Conservation (phyloP, 2,888 invertebrate genomes). For the Sepioteuthis lessoniana region DNA sequence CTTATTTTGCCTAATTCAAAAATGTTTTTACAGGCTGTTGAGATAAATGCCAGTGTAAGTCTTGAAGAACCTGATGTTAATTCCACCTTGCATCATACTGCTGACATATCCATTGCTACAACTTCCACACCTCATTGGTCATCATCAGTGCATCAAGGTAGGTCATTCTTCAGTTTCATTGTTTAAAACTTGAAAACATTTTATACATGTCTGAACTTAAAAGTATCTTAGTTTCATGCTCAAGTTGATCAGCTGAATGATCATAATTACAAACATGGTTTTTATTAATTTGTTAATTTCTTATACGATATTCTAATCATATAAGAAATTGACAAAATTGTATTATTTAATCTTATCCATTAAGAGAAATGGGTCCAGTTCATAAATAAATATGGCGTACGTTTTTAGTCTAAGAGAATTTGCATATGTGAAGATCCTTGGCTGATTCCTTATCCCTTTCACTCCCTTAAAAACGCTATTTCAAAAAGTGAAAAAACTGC, state of each 20-base stretch:
- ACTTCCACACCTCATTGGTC: not conserved
- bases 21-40: not conserved
- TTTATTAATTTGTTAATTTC: no score
- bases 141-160: not conserved
- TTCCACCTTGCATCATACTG: not conserved
- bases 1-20: no score
- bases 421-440: no score
- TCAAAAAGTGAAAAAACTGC: no score
- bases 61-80: not conserved
- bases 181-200: not conserved
- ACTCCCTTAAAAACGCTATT: no score
- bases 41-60: slow-evolving; percentile 33
- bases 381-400: no score
- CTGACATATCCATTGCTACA: not conserved
- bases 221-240: not conserved
- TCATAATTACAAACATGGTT: not conserved
- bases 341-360: no score
- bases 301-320: no score
- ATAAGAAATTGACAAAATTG: no score
- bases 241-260: not conserved
- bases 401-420: no score
- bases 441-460: no score
- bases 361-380: no score
- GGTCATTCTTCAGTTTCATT: not conserved
- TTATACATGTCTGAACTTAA: not conserved